Evolutionary conservation across 2,888 invertebrate species (phyloP), one percentile per base, ranked within the genome.

Genomic region (Tortricodes alternella): DNA sequence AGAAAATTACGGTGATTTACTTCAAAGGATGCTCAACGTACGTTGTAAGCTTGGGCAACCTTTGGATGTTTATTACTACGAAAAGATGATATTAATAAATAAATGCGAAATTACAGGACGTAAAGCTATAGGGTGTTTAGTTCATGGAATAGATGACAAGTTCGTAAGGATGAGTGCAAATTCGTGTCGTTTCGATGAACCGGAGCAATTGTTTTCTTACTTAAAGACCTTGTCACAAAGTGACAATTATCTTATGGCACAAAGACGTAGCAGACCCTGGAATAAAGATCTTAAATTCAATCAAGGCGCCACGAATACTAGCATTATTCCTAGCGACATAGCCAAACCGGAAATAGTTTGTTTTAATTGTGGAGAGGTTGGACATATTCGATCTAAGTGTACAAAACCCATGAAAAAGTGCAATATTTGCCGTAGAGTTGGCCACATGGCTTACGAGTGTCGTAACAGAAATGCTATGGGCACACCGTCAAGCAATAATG

Each of bases 1-100:
- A 27, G 53, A 43, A 29, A 59, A 34, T 16, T 59, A 48, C 38
- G 46, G 32, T 34, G 34, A 46, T 6, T 5, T 34, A 8, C 32
- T 46, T 4, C 8, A n/a, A 2, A 13, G 18, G 9, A 46, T 46
- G 46, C 46, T 46, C 2, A 18, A 46, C 6, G 27, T 44, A n/a
- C 27, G 44, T 1, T 44, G 46, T 24, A 43, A 43, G 29, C 4
- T 29, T 6, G 43, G 43, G n/a, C 44, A 44, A 19, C 32, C 44
- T 13, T 24, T 43, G 3, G 43, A 46, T 11, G 37, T 35, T 15
- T 44, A 53, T 8, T 46, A 34, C 9, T 51, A 41, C 6, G 34
- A 41, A 13, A 41, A 51, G 3, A 27, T 41, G 16, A 32, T 18
- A 1, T 8, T 50, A 11, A 32, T 41, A 1, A 50, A 41, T 32